A percentile compares a stretch with the other conserved stretches of the same genome.
These are phyloP conservation scores for Cephalopholis sonnerati DNA, from an alignment of 2,113 vertebrate genomes.

Conservation along the genomic window DNA sequence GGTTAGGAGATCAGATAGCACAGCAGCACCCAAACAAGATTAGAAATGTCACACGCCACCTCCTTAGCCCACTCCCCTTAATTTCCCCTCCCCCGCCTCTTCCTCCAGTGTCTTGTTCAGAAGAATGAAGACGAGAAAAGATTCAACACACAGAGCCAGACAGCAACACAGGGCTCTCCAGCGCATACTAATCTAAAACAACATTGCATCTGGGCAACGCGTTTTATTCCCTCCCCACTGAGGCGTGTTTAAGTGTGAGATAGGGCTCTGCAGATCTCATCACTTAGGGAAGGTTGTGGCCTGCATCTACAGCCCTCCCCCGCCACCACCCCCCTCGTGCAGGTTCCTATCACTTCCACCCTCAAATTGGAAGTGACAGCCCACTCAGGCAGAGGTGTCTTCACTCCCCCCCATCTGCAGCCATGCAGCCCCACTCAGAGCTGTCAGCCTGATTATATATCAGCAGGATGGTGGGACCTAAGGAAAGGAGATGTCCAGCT, in stretches of 20 bases:
- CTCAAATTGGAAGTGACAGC: conserved; percentile 85
- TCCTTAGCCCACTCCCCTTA: conserved; percentile 7
- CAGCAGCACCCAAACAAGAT: conserved; percentile 68
- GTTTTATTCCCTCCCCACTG: conserved; percentile 54
- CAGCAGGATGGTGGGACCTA: conserved; percentile 53
- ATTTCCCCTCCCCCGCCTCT: background rate
- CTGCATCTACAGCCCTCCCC: conserved; percentile 42
- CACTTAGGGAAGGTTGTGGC: conserved; percentile 71
- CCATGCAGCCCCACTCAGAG: conserved; percentile 75
- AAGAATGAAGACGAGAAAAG: conserved; percentile 62
- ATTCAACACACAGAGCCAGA: conserved; percentile 58
- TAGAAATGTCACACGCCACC: conserved; percentile 64
- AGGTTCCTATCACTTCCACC: conserved; percentile 73
- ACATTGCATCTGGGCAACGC: conserved; percentile 59
- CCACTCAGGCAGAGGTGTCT: conserved; percentile 79
- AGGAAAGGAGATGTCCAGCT: conserved; percentile 73
- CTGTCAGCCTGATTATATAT: conserved; percentile 82
- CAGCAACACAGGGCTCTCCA: conserved; percentile 41
- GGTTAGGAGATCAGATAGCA: conserved; percentile 62
- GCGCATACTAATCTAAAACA: conserved; percentile 74
- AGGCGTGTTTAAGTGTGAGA: conserved; percentile 64
- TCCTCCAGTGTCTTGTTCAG: conserved; percentile 40
- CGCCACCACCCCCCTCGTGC: conserved; percentile 25
- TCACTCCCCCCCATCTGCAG: conserved; percentile 67
- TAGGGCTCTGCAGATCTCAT: conserved; percentile 71